Conservation (phyloP, 2,888 invertebrate genomes). For the Apodemia zela region DNA sequence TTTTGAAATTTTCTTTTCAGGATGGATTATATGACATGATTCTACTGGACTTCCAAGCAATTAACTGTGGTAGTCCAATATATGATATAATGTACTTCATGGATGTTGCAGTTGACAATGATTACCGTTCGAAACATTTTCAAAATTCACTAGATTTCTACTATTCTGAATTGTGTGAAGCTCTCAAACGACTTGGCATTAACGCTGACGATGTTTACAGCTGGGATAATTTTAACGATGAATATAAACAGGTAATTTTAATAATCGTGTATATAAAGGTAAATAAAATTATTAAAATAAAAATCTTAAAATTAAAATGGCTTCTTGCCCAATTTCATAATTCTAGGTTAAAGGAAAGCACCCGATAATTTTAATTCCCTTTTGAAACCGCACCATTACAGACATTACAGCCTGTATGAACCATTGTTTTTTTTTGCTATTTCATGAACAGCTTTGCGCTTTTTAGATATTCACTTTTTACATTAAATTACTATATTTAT, state of each 20-base stretch:
- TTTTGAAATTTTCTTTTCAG: slow-evolving; percentile 31
- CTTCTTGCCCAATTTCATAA: too few species aligned
- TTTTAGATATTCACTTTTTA: too few species aligned
- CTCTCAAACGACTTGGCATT: slow-evolving; percentile 33
- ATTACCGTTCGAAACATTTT: slow-evolving; percentile 37
- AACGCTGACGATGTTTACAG: slow-evolving; percentile 37
- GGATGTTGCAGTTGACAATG: slow-evolving; percentile 39
- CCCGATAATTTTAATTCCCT: too few species aligned
- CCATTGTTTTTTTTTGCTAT: too few species aligned
- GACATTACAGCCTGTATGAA: too few species aligned
- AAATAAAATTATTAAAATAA: too few species aligned
- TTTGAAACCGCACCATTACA: too few species aligned
- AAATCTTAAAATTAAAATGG: too few species aligned
- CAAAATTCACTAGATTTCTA: slow-evolving; percentile 38
- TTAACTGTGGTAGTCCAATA: slow-evolving; percentile 31
- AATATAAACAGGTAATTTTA: slow-evolving; percentile 36
- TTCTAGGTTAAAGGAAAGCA: too few species aligned
- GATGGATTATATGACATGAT: slow-evolving; percentile 35
- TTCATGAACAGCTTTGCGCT: too few species aligned
- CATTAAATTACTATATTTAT: too few species aligned
- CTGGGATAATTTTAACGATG: slow-evolving; percentile 37
- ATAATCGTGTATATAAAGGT: too few species aligned
- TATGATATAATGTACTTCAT: slow-evolving; percentile 41
- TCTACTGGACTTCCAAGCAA: slow-evolving; percentile 39
- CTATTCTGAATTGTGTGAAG: slow-evolving; percentile 34